Percentiles rank a stretch among this genome's conserved stretches.
Conservation (phyloP, 2,888 invertebrate genomes). For the Cataglyphis livida region DNA sequence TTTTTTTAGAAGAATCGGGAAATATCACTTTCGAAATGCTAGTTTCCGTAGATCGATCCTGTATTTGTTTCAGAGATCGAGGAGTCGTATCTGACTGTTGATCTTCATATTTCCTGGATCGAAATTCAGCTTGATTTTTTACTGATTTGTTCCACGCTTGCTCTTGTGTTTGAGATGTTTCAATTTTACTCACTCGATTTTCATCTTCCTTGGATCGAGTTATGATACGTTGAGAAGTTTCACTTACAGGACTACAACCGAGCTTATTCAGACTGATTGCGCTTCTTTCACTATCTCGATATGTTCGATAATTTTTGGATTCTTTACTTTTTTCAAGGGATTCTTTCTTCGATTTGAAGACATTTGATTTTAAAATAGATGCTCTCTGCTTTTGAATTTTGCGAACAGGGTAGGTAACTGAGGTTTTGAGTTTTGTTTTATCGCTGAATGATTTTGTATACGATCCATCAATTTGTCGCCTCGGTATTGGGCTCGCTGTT, state of each 20-base stretch:
- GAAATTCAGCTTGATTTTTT: background rate
- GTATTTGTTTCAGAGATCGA: constrained; percentile 4
- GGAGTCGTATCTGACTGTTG: background rate
- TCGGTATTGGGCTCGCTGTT: constrained; percentile 36
- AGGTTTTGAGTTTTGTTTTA: constrained; percentile 10
- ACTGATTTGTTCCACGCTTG: constrained; percentile 11
- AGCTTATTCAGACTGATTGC: constrained; percentile 6
- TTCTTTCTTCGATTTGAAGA: constrained; percentile 29
- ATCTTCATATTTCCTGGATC: background rate
- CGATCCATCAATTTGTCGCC: constrained; percentile 32
- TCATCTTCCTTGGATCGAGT: background rate
- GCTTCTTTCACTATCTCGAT: background rate
- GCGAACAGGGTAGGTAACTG: constrained; percentile 52
- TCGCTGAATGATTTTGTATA: constrained; percentile 47
- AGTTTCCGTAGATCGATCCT: background rate
- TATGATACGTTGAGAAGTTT: background rate
- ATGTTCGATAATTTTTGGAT: background rate
- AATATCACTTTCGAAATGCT: background rate
- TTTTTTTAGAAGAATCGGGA: background rate
- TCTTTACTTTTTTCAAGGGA: background rate
- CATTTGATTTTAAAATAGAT: constrained; percentile 48
- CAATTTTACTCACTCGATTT: background rate
- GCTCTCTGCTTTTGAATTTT: constrained; percentile 41
- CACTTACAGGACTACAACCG: background rate
- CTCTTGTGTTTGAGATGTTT: background rate